Base-by-base conservation (phyloP, 2,113 vertebrate genomes). In the Bubo blakistoni region DNA sequence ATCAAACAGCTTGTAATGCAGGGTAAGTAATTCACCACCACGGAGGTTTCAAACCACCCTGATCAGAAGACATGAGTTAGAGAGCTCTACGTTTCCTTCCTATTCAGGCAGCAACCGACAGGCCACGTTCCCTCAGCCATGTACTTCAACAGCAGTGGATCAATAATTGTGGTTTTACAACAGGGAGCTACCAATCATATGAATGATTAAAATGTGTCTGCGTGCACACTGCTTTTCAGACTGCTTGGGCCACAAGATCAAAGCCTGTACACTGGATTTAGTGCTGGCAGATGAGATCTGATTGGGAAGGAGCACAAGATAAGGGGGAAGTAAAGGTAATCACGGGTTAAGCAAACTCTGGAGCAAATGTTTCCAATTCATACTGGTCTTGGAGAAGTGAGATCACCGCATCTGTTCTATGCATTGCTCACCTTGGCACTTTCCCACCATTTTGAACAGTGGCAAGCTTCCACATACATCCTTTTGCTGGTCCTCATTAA, bases 141-240 rank as follows among this genome's bases (percentile, higher is more conserved):
- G 81, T 93, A 96, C 95, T 96, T 94, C 97, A 96, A 92, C 65
- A 71, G 94, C 89, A 92, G 96, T 92, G 93, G 96, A 98, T 98
- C 97, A 97, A 97, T 98, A 98, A 96, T 49, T 94, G 96, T 96
- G 94, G 96, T 98, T 98, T 97, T 98, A 97, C 96, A 97, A 97
- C 93, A 96, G 89, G 89, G 97, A 98, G 96, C 90, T 87, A 85
- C 94, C 97, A 96, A 97, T 98, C 76, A 42, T 95, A 96, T 24
- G 94, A 97, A 96, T 97, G 97, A 97, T 92, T 96, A 98, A 97
- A 98, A 97, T 38, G 83, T 77, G 91, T 93, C 94, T 96, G 83
- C 6, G 11, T 92, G 74, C 94, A 92, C 79, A 91, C 63, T 92
- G 85, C 67, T 86, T 96, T 97, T 94, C 83, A 96, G 93, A 94